Conservation (phyloP, 2,797 vertebrate species). For the Prunella strophiata region DNA sequence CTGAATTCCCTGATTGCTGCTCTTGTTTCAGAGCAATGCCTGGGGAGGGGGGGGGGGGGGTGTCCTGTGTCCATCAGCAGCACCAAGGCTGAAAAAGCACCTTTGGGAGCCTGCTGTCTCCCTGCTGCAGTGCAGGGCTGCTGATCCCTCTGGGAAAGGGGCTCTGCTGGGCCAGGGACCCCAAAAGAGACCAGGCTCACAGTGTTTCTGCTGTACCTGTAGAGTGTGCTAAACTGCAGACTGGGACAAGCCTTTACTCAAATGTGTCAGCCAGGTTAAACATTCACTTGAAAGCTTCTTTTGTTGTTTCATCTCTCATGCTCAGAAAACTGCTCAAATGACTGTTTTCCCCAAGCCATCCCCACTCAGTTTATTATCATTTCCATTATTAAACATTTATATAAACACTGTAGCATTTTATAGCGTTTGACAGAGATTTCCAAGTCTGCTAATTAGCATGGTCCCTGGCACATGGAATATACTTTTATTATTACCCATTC, state of each 20-base stretch:
- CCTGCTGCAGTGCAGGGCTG: background rate
- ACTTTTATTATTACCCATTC: slow-evolving; percentile 37
- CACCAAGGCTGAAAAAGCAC: background rate
- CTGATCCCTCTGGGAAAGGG: background rate
- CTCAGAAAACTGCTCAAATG: background rate
- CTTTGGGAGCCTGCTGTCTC: background rate
- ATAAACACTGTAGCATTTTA: slow-evolving; percentile 19
- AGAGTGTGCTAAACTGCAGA: background rate
- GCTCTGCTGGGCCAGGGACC: background rate
- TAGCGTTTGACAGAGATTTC: slow-evolving; percentile 27
- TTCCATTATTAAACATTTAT: slow-evolving; percentile 54
- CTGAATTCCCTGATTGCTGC: background rate
- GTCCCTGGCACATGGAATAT: slow-evolving; percentile 12
- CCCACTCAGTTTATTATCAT: background rate
- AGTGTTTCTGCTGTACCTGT: background rate
- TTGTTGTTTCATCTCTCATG: background rate
- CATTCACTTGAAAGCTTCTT: background rate
- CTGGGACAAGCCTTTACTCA: background rate
- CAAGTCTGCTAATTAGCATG: slow-evolving; percentile 35
- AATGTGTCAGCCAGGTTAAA: background rate
- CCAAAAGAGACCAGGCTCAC: background rate
- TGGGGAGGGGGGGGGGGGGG: background rate
- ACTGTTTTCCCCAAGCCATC: background rate
- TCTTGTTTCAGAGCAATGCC: background rate
- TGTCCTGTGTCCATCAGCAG: background rate